Base-by-base conservation (phyloP, 2,113 vertebrate genomes). In the Chaetodon trifascialis region DNA sequence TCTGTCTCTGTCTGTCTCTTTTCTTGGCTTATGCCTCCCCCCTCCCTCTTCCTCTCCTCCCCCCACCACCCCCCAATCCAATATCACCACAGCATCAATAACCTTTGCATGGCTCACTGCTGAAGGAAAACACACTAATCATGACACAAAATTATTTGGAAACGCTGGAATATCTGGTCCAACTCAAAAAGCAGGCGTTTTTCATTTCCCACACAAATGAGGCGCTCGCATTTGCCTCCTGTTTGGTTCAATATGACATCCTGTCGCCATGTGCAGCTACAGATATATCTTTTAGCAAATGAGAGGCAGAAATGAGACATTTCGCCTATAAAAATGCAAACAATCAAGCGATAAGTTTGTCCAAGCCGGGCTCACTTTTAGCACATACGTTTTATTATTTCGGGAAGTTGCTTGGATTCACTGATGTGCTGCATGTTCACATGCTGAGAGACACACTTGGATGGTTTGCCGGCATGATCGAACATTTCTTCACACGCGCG, bases 71-170 rank as follows among this genome's bases (percentile, higher is more conserved):
- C 49, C 25, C 55, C 47, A 81, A 79, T 80, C 79, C 82, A 86
- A 85, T 81, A 85, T 76, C 72, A 74, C 60, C 85, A 84, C 83
- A 84, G 75, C 86, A 85, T 83, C 82, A 85, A 79, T 87, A 90
- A 81, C 84, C 84, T 91, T 84, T 80, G 68, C 82, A 82, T 80
- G 85, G 79, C 36, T 86, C 63, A 52, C 76, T 71, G 73, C 64
- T 85, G 73, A 76, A 69, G 56, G 73, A 75, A 78, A 76, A 69
- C 68, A 74, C 67, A 86, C 82, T 52, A 60, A 84, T 82, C 81
- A 71, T 4, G 46, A 17, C 59, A 65, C 52, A 14, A 23, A 76
- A 82, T 86, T 0, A 84, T 54, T 56, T 79, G 36, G 44, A 77
- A 83, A 79, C 47, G 63, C 12, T 44, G 17, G 80, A 76, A 76